Conservation (phyloP, 2,113 vertebrate species). For the Jaculus jaculus region DNA sequence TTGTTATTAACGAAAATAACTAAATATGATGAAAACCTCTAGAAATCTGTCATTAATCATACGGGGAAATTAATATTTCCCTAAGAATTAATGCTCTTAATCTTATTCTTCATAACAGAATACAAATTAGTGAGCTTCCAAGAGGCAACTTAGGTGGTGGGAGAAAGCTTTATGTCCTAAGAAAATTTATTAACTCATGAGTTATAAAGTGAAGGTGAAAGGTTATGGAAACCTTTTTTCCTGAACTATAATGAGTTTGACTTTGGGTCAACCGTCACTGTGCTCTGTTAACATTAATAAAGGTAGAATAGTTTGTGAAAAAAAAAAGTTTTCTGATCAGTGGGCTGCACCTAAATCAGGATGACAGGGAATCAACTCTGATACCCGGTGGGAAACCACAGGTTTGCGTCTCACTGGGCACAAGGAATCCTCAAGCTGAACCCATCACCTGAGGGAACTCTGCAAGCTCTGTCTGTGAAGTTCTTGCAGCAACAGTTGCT, state of each 20-base stretch:
- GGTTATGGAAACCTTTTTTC: neutral
- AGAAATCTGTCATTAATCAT: neutral
- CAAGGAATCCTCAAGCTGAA: neutral
- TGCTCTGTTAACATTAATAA: neutral
- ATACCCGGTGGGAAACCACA: neutral
- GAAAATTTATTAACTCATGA: neutral
- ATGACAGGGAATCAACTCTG: neutral
- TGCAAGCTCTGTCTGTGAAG: neutral
- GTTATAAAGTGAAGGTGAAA: neutral
- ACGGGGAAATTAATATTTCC: neutral
- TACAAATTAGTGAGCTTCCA: neutral
- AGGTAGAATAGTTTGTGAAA: neutral
- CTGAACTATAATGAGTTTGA: neutral
- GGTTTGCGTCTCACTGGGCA: neutral
- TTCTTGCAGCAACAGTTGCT: neutral
- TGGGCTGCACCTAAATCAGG: neutral
- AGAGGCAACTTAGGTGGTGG: neutral
- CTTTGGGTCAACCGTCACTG: neutral
- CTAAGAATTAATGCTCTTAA: neutral
- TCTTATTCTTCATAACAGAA: neutral
- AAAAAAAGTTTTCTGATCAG: neutral
- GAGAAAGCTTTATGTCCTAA: neutral
- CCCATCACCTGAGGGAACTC: neutral
- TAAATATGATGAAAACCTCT: neutral
- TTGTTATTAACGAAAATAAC: neutral